Evolutionary conservation across 1,140 invertebrate genomes (phyloP).

Genomic region (Drosophila willistoni): DNA sequence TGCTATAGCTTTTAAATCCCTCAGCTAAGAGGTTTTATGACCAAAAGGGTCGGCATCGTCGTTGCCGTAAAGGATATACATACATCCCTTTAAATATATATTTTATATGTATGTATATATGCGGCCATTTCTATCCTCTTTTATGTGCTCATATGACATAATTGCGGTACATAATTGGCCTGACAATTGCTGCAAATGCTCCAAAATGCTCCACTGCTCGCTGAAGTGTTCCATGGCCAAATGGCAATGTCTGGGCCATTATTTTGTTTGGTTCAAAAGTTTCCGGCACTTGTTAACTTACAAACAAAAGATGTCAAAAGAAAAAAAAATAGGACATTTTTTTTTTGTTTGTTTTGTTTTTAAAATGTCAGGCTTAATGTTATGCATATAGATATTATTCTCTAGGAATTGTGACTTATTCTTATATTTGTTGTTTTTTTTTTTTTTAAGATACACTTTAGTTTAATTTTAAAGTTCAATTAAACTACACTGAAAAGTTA

Average conservation of each 20-base stretch:
- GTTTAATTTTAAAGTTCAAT: too few species aligned
- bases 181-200: conserved; percentile 73
- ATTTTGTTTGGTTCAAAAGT: conserved; percentile 10
- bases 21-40: conserved; percentile 71
- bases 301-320: background rate
- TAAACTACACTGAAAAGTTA: too few species aligned
- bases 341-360: background rate
- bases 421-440: too few species aligned
- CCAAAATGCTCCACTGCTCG: conserved; percentile 65
- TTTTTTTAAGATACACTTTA: too few species aligned
- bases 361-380: background rate
- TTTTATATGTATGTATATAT: conserved; percentile 2
- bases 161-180: conserved; percentile 76
- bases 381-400: too few species aligned
- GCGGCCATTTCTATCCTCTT: conserved; percentile 33
- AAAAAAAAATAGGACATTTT: background rate
- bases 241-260: conserved; percentile 12
- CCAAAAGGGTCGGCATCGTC: conserved; percentile 49
- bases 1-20: conserved; percentile 29
- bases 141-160: conserved; percentile 75
- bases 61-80: conserved; percentile 34
- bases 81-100: background rate
- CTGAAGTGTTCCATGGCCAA: conserved; percentile 53
- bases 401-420: too few species aligned
- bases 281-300: conserved; percentile 9